Conservation (phyloP, 2,888 invertebrate species). For the Melinaea marsaeus region DNA sequence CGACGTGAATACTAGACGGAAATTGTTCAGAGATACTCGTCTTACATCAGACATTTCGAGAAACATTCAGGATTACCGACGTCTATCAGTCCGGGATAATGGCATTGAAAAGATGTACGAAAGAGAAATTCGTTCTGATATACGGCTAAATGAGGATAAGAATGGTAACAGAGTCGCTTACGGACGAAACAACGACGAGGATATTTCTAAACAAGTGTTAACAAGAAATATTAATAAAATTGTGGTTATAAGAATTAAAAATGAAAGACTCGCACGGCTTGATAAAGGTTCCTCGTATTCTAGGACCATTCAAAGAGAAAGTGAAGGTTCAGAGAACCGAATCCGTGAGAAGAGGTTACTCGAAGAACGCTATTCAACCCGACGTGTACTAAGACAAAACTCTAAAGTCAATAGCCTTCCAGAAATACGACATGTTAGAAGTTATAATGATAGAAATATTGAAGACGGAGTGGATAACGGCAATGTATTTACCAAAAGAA, state of each 20-base stretch:
- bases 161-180: background rate
- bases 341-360: background rate
- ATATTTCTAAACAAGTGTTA: background rate
- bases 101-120: background rate
- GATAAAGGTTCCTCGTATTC: background rate
- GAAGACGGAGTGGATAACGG: background rate
- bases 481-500: background rate
- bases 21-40: too few species aligned
- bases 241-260: background rate
- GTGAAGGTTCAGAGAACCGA: background rate
- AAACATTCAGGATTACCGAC: background rate
- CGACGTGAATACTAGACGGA: too few species aligned
- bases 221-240: background rate
- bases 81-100: background rate
- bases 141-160: background rate
- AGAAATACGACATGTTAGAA: background rate
- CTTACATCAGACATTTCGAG: too few species aligned
- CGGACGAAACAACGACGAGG: background rate
- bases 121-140: background rate
- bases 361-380: background rate
- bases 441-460: background rate
- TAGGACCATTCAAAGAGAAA: background rate
- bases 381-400: background rate
- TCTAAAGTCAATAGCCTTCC: background rate
- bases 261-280: background rate